Conservation (phyloP, 2,113 vertebrate species). For the Ageneiosus marmoratus region DNA sequence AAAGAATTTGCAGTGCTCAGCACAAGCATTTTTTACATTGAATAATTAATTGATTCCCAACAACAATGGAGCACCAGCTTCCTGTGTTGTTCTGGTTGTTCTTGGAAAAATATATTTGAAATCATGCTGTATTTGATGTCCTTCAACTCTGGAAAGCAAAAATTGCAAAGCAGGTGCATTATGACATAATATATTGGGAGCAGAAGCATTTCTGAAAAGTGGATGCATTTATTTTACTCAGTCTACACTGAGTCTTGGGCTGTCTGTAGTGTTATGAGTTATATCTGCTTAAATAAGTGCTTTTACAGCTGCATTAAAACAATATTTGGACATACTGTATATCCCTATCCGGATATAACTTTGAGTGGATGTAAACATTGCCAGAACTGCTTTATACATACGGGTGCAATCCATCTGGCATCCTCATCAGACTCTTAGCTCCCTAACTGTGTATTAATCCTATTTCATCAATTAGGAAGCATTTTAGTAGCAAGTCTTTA, state of each 20-base stretch:
- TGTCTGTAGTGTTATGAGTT: background rate
- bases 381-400: background rate
- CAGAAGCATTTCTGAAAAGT: background rate
- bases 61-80: background rate
- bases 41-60: background rate
- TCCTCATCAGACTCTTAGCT: background rate
- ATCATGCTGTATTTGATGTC: background rate
- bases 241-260: background rate
- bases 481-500: background rate
- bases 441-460: constrained; percentile 1
- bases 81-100: background rate
- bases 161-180: background rate
- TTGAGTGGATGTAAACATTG: constrained; percentile 2
- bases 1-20: background rate
- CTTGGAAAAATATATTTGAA: background rate
- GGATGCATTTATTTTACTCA: background rate
- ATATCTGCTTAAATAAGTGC: background rate
- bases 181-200: background rate
- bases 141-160: background rate
- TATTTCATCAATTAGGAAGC: background rate
- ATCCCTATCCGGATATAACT: background rate
- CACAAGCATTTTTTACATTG: background rate
- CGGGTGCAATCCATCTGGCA: background rate
- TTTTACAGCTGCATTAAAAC: background rate
- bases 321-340: background rate